Conservation (phyloP, 1,140 invertebrate genomes). For the Zaprionus gabonicus region DNA sequence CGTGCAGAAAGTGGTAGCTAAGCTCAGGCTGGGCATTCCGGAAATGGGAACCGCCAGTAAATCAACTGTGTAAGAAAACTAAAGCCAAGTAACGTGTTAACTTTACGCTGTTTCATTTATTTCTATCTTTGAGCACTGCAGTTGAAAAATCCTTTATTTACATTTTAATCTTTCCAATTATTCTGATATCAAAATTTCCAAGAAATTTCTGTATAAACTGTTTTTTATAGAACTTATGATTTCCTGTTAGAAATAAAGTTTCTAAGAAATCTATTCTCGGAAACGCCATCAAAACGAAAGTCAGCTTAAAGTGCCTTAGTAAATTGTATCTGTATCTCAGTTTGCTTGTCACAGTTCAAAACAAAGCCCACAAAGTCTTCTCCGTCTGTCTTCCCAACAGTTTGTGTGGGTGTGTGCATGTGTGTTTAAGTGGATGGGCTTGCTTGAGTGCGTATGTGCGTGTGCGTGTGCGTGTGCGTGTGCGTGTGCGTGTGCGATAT, state of each 20-base stretch:
- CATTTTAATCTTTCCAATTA: no score
- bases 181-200: not conserved
- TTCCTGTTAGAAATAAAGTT: not conserved
- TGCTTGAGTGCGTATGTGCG: not conserved
- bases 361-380: conserved; percentile 45
- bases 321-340: conserved; percentile 28
- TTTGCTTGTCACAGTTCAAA: conserved; percentile 54
- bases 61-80: not conserved
- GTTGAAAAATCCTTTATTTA: no score
- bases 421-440: not conserved
- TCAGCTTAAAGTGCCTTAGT: conserved; percentile 27
- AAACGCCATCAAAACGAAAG: conserved; percentile 13
- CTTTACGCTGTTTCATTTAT: no score
- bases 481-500: conserved; percentile 51
- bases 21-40: conserved; percentile 12
- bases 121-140: no score
- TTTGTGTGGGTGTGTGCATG: conserved; percentile 6
- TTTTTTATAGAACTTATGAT: not conserved
- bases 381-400: conserved; percentile 16
- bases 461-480: conserved; percentile 27
- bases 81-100: no score
- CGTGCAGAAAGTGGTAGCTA: conserved; percentile 7
- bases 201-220: not conserved
- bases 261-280: not conserved
- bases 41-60: conserved; percentile 4